Evolutionary conservation across 2,888 invertebrate genomes (phyloP).

Genomic region (Microplitis manilae): DNA sequence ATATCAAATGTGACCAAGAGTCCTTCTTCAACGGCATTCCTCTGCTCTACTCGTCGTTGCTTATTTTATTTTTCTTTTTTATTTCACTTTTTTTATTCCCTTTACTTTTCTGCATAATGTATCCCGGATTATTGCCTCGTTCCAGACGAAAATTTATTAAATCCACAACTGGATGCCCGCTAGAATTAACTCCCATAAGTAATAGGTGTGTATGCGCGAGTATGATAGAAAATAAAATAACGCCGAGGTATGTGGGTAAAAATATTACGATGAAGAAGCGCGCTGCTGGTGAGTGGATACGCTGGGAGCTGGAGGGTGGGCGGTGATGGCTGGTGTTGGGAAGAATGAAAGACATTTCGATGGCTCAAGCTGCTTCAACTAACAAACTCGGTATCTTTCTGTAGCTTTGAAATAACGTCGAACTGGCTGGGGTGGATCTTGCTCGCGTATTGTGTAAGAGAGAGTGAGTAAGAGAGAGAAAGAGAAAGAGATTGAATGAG

Average conservation of each 20-base stretch:
- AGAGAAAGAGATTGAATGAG: conserved; percentile 21
- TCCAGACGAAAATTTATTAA: neutral
- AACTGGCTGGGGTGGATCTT: neutral
- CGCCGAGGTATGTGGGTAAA: too few species aligned
- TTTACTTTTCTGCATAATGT: conserved; percentile 8
- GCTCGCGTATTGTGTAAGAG: conserved; percentile 1
- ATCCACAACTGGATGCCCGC: neutral
- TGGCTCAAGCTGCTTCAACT: conserved; percentile 60
- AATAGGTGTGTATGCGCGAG: conserved; percentile 40
- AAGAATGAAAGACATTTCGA: conserved; percentile 48
- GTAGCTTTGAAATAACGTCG: conserved; percentile 31
- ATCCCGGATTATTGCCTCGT: conserved; percentile 11
- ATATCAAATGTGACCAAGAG: conserved; percentile 68
- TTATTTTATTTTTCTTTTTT: conserved; percentile 24
- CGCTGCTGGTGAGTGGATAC: conserved; percentile 15
- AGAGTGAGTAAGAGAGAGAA: conserved; percentile 17
- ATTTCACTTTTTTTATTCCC: conserved; percentile 25
- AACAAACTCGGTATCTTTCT: conserved; percentile 57
- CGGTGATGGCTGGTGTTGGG: conserved; percentile 16
- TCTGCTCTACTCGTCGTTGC: conserved; percentile 39
- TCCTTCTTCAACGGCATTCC: conserved; percentile 54
- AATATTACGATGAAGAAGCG: too few species aligned
- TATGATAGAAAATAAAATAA: neutral
- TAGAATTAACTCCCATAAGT: conserved; percentile 36
- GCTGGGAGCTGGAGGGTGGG: conserved; percentile 23